These are phyloP conservation scores for Cephalopachus bancanus DNA, from an alignment of 2,797 vertebrate species.

Conservation along the genomic window DNA sequence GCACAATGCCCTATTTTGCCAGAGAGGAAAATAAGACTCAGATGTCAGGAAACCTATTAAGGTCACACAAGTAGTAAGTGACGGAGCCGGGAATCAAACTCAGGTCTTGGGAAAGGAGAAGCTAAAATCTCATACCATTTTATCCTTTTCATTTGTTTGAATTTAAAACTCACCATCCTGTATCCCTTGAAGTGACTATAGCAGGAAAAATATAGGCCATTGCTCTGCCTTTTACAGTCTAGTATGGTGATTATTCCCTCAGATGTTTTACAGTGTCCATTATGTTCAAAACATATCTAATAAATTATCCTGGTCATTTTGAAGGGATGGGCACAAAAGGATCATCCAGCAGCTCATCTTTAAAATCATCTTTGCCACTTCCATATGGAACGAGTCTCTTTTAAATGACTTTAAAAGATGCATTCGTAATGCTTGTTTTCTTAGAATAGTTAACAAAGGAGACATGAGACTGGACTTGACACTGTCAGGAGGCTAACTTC, in stretches of 20 bases:
- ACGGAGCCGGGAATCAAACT: slow-evolving; percentile 37
- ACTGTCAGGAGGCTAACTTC: background rate
- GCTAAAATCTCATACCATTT: slow-evolving; percentile 4
- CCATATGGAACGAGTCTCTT: slow-evolving; percentile 14
- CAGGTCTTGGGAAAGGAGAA: slow-evolving; percentile 1
- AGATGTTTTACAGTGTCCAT: background rate
- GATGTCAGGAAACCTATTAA: slow-evolving; percentile 35
- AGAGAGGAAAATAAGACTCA: slow-evolving; percentile 33
- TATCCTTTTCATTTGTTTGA: slow-evolving; percentile 35
- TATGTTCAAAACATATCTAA: background rate
- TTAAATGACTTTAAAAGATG: background rate
- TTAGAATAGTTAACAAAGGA: slow-evolving; percentile 35
- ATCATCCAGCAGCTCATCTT: background rate
- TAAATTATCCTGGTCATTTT: slow-evolving; percentile 31
- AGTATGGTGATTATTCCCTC: background rate
- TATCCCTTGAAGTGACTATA: background rate
- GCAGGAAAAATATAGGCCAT: background rate
- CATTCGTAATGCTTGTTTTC: slow-evolving; percentile 29
- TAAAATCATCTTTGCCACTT: background rate
- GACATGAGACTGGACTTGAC: background rate
- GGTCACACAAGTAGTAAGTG: background rate
- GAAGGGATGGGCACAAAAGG: slow-evolving; percentile 28
- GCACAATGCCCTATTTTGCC: background rate
- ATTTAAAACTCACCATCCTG: slow-evolving; percentile 18
- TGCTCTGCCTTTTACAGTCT: background rate